phyloP scores from a whole-genome alignment of 2,888 invertebrate genomes.

The Anthophora plumipes region DNA sequence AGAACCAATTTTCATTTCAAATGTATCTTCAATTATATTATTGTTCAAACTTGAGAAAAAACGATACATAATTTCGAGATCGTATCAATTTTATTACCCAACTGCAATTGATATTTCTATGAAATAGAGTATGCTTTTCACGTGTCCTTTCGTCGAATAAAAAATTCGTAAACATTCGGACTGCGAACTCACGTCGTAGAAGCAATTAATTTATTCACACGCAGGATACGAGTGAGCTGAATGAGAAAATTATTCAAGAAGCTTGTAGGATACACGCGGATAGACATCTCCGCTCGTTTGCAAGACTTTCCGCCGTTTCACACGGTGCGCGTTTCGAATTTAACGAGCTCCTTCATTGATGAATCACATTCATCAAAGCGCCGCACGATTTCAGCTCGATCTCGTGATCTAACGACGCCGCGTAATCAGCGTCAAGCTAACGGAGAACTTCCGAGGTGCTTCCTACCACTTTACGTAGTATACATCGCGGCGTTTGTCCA shows the following conservation, averaged over 20 bases:
- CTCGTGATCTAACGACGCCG: conserved; percentile 58
- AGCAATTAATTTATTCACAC: conserved; percentile 62
- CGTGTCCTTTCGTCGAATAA: not conserved
- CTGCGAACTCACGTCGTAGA: not conserved
- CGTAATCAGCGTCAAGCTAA: conserved; percentile 46
- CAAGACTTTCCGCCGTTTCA: conserved; percentile 49
- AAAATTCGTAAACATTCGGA: conserved; percentile 11
- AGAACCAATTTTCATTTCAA: no score
- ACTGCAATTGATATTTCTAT: not conserved
- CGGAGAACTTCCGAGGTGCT: conserved; percentile 41
- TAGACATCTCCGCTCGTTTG: conserved; percentile 41
- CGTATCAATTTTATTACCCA: no score
- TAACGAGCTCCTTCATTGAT: conserved; percentile 78
- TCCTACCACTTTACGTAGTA: conserved; percentile 53
- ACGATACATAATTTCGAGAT: no score
- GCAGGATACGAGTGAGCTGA: conserved; percentile 39
- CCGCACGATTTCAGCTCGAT: conserved; percentile 50
- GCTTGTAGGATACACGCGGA: conserved; percentile 36
- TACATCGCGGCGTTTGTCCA: conserved; percentile 33
- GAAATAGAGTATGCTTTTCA: not conserved
- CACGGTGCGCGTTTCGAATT: conserved; percentile 62
- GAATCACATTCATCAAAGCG: conserved; percentile 77
- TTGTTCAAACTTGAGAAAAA: no score
- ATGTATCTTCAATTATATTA: no score
- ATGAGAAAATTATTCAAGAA: conserved; percentile 63